Percentiles rank a stretch among this genome's conserved stretches.
These are phyloP conservation scores for Tragulus kanchil DNA, from an alignment of 2,113 vertebrate genomes.

Conservation along the genomic window DNA sequence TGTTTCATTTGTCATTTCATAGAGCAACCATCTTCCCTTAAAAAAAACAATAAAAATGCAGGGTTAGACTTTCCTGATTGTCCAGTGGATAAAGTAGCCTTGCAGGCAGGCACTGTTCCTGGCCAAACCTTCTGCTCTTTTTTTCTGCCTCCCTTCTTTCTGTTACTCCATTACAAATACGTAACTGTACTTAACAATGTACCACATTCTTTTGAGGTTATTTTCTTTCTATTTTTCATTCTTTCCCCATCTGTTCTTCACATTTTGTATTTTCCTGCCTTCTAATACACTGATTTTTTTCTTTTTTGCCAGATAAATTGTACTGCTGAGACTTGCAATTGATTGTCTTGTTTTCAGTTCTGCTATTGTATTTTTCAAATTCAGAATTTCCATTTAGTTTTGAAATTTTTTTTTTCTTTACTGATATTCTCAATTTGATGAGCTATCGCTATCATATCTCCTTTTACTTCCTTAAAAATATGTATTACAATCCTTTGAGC, in stretches of 20 bases:
- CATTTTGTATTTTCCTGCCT: background rate
- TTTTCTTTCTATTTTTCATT: background rate
- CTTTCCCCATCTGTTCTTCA: background rate
- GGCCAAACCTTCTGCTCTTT: background rate
- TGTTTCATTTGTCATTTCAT: background rate
- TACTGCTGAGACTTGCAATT: background rate
- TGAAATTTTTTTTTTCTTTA: background rate
- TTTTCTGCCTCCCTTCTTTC: background rate
- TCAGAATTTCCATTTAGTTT: background rate
- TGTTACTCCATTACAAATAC: background rate
- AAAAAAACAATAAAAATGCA: background rate
- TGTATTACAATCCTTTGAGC: background rate
- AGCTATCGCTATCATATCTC: background rate
- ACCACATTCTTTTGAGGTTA: too few species aligned
- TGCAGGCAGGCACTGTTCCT: too few species aligned
- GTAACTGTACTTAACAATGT: background rate
- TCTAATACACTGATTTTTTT: background rate
- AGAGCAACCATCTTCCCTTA: background rate
- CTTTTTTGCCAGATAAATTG: background rate
- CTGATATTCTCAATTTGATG: background rate
- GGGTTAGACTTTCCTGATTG: too few species aligned
- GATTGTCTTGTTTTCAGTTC: background rate
- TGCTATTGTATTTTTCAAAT: background rate
- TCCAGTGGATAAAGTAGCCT: too few species aligned
- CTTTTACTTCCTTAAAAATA: background rate